phyloP scores from a whole-genome alignment of 2,797 vertebrate species.

The Hippoglossus hippoglossus region DNA sequence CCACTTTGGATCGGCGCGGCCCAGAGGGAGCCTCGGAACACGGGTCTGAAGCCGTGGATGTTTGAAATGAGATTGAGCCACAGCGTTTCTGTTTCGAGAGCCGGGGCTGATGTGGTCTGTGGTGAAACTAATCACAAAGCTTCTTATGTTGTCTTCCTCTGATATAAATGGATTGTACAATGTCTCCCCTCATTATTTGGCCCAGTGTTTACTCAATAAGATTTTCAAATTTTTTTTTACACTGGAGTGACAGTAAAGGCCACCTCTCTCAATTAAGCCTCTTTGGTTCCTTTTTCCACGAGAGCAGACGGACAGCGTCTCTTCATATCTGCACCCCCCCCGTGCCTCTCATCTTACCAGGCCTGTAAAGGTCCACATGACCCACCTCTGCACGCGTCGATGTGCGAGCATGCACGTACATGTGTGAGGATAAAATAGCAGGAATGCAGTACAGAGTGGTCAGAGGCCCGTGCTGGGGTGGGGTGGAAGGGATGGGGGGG shows the following conservation, averaged over 20 bases:
- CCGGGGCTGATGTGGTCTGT: conserved; percentile 51
- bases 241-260: conserved; percentile 71
- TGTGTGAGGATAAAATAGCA: conserved; percentile 41
- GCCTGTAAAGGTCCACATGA: conserved; percentile 44
- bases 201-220: conserved; percentile 72
- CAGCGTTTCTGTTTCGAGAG: conserved; percentile 55
- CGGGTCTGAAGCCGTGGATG: conserved; percentile 43
- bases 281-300: conserved; percentile 27
- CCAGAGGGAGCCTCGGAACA: conserved; percentile 40
- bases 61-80: conserved; percentile 59
- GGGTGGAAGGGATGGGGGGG: conserved; percentile 26
- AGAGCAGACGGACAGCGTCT: conserved; percentile 27
- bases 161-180: conserved; percentile 73
- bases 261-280: conserved; percentile 56
- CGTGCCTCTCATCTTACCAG: conserved; percentile 57
- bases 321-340: conserved; percentile 47
- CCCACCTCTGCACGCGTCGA: conserved; percentile 48
- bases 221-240: conserved; percentile 52
- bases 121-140: conserved; percentile 80
- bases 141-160: conserved; percentile 73
- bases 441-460: conserved; percentile 65
- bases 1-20: conserved; percentile 51
- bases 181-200: conserved; percentile 62
- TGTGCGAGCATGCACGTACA: conserved; percentile 39
- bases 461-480: conserved; percentile 69